Conservation (phyloP, 2,797 vertebrate genomes). For the Smutsia temminckii region DNA sequence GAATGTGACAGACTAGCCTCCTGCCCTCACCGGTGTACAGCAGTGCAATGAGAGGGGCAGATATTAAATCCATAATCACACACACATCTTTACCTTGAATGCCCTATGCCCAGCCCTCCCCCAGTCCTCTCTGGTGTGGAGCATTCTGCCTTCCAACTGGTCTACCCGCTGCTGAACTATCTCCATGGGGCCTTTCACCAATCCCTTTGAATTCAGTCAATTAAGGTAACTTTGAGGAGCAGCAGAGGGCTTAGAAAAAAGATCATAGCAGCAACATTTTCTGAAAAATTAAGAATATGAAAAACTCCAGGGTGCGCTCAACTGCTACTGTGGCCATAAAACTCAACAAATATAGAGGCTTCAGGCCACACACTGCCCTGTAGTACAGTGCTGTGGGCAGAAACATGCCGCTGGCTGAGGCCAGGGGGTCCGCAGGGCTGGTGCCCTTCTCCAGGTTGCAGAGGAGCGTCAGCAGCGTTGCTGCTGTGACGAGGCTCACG, state of each 20-base stretch:
- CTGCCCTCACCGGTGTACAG: rapidly evolving
- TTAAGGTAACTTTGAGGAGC: neutral
- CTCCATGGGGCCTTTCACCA: rapidly evolving
- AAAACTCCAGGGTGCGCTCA: rapidly evolving
- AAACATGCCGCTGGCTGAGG: neutral
- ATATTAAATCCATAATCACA: rapidly evolving
- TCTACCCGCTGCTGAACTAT: rapidly evolving
- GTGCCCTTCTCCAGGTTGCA: neutral
- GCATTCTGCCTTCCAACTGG: neutral
- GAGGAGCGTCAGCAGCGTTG: neutral
- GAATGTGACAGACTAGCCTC: rapidly evolving
- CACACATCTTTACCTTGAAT: rapidly evolving
- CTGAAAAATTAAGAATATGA: neutral
- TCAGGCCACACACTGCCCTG: neutral
- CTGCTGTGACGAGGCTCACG: neutral
- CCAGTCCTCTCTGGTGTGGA: neutral
- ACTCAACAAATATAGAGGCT: neutral
- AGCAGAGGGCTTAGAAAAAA: neutral
- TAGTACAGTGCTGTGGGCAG: neutral
- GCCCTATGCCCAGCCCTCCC: rapidly evolving
- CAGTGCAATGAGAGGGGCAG: neutral
- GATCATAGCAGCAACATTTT: neutral
- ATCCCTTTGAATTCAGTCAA: neutral
- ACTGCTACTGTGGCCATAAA: neutral
- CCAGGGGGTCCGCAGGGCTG: no score